Evolutionary conservation across 2,797 vertebrate genomes (phyloP).

Genomic region (Macrochelys suwanniensis): DNA sequence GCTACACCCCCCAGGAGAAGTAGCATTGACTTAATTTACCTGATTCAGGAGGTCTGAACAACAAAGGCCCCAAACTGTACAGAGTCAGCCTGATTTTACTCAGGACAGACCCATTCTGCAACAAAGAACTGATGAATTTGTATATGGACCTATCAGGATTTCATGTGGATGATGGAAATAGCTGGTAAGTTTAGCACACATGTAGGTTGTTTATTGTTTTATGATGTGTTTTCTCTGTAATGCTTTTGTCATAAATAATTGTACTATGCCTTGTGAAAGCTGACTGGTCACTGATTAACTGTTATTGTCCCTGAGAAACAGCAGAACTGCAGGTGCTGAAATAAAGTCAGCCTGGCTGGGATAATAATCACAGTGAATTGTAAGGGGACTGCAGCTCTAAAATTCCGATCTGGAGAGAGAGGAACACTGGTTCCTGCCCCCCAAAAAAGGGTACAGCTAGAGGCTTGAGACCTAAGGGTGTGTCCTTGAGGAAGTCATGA

Average conservation of each 20-base stretch:
- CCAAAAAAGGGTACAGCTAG: neutral
- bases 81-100: neutral
- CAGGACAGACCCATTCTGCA: neutral
- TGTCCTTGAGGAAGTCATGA: neutral
- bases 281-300: neutral
- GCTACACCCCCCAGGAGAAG: neutral
- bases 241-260: neutral
- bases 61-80: neutral
- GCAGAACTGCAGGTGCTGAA: neutral
- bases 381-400: neutral
- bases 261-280: neutral
- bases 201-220: neutral
- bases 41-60: neutral
- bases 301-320: neutral
- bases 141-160: neutral
- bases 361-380: neutral
- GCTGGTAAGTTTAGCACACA: neutral
- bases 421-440: neutral
- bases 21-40: neutral
- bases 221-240: neutral
- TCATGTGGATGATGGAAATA: neutral
- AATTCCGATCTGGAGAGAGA: neutral
- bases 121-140: neutral
- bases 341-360: neutral
- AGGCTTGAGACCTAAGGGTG: neutral